phyloP scores from a whole-genome alignment of 1,140 invertebrate species.

The Hylaeus volcanicus region DNA sequence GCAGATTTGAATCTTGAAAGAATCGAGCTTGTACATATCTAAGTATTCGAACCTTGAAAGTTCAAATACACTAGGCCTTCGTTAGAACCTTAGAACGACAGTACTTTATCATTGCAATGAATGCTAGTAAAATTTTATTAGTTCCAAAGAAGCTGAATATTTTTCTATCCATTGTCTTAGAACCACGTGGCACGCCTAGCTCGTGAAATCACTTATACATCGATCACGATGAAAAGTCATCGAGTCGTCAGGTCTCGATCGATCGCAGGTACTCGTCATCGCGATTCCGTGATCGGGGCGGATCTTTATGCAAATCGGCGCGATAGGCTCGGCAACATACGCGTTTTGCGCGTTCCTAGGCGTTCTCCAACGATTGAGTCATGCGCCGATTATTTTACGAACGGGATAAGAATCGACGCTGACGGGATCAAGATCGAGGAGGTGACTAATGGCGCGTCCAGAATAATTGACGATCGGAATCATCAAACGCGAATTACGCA shows the following conservation, averaged over 20 bases:
- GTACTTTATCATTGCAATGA: no score
- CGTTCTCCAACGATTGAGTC: neutral
- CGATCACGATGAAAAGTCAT: slow-evolving; percentile 12
- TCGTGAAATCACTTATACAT: slow-evolving; percentile 38
- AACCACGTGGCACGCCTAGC: slow-evolving; percentile 39
- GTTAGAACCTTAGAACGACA: no score
- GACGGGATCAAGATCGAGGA: neutral
- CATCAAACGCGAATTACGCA: no score
- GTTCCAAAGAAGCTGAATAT: neutral
- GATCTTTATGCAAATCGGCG: slow-evolving; percentile 44
- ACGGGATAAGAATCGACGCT: neutral
- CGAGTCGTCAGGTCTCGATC: neutral
- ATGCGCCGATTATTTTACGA: neutral
- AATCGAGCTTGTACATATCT: no score
- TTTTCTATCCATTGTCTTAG: neutral
- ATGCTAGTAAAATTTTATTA: no score
- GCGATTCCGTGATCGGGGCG: slow-evolving; percentile 24
- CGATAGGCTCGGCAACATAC: slow-evolving; percentile 34
- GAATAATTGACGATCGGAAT: no score
- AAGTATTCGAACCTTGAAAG: no score
- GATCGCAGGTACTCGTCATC: slow-evolving; percentile 43
- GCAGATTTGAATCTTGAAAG: no score
- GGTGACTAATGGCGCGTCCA: no score
- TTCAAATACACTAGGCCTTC: no score
- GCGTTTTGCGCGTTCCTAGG: slow-evolving; percentile 3